Evolutionary conservation across 2,113 vertebrate species (phyloP), one percentile per base, ranked within the genome.

Genomic region (Taxidea taxus): DNA sequence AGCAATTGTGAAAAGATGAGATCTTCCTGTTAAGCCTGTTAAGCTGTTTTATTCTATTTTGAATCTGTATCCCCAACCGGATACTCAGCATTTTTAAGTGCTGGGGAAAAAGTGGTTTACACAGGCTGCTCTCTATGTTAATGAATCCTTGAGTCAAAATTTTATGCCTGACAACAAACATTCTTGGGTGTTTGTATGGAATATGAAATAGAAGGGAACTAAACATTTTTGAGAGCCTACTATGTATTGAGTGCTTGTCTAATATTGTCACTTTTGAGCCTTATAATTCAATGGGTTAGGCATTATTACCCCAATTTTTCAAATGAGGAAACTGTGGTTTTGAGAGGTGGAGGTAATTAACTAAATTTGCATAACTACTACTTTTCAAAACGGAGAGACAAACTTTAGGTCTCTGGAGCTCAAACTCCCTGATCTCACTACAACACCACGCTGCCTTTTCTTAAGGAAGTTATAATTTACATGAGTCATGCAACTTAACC

Each of bases 401-500:
- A 44, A 51, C 25, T 1, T 70, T 58, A 39, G 9, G 10, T 70
- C 11, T 62, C 25, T 72, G 31, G 42, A 11, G 12, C 42, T 7
- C 39, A 91, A 56, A 72, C 27, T 60, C 37, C 34, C 56, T 44
- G 7, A 49, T 93, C 7, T 95, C 31, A 86, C 3, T 31, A 15
- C 3, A 39, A 15, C 13, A 66, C 29, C 14, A n/a, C 12, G 12
- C 3, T 62, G 10, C 7, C 39, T 51, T 84, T 27, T 93, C 4
- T 83, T 72, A 93, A 92, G 47, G 31, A 72, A 96, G 94, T 68
- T 18, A n/a, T 20, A 81, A 39, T 23, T 91, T 77, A 87, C 88
- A 82, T 58, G 86, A 90, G 11, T 84, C 23, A 94, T 85, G 4
- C 23, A 75, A 47, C 8, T 42, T 81, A 66, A 66, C 16, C 11